Percentiles rank a stretch among this genome's conserved stretches.
phyloP scores from a whole-genome alignment of 2,797 vertebrate genomes.

The Phoeniculus purpureus region DNA sequence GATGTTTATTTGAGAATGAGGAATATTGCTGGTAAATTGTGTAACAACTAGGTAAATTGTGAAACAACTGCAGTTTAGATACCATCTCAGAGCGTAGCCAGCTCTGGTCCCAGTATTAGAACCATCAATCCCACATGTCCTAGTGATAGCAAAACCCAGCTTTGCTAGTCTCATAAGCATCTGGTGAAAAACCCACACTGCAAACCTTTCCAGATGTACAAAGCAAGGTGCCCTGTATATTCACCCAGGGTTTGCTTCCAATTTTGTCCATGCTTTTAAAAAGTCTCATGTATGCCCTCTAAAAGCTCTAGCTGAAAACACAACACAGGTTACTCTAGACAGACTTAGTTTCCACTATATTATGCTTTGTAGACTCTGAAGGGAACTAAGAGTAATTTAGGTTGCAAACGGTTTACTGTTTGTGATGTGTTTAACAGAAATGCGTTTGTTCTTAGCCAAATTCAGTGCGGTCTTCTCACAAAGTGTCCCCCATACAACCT shows the following conservation, averaged over 20 bases:
- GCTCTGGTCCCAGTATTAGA: neutral
- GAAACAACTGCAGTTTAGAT: neutral
- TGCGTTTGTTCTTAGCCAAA: slow-evolving; percentile 38
- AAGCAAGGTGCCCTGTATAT: neutral
- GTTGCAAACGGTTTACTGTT: slow-evolving; percentile 31
- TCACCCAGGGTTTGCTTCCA: neutral
- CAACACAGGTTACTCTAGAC: neutral
- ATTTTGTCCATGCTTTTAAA: neutral
- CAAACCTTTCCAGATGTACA: neutral
- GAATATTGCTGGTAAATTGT: neutral
- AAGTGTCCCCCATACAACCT: slow-evolving; percentile 18
- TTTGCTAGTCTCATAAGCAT: neutral
- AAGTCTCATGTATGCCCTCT: neutral
- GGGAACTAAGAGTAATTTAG: slow-evolving; percentile 25
- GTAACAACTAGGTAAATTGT: neutral
- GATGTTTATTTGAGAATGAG: neutral
- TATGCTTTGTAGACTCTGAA: slow-evolving; percentile 24
- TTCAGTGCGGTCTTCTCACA: slow-evolving; percentile 59
- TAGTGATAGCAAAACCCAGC: neutral
- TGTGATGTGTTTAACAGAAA: slow-evolving; percentile 63
- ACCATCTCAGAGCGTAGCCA: neutral
- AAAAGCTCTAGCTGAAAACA: neutral
- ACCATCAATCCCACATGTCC: neutral
- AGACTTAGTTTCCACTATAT: slow-evolving; percentile 37
- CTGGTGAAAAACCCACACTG: neutral